Evolutionary conservation across 2,113 vertebrate genomes (phyloP).

Genomic region (Falcunculus frontatus): DNA sequence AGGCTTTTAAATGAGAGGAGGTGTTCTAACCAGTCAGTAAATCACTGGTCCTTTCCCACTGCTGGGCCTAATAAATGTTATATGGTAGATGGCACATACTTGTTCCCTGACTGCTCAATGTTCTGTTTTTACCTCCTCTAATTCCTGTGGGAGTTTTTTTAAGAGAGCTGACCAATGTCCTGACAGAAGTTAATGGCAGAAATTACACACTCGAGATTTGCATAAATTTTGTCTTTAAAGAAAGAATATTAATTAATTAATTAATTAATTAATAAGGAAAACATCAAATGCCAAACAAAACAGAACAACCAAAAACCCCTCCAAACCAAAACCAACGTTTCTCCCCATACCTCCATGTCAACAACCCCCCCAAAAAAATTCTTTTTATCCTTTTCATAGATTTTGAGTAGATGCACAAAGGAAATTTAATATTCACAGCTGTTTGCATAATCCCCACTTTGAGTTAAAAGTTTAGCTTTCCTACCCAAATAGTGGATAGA

Average conservation of each 20-base stretch:
- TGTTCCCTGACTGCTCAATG: neutral
- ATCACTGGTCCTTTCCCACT: neutral
- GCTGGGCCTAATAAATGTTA: neutral
- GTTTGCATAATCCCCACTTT: neutral
- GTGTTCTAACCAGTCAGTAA: neutral
- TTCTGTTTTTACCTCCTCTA: neutral
- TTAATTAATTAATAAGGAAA: neutral
- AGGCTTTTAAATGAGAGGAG: neutral
- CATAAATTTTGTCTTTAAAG: neutral
- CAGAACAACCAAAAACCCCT: neutral
- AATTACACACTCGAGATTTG: neutral
- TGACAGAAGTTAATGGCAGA: neutral
- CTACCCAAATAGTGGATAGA: neutral
- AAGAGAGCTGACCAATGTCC: neutral
- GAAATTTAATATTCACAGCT: neutral
- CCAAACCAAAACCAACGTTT: neutral
- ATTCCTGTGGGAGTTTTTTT: fast-evolving
- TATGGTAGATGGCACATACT: neutral
- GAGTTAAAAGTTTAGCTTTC: neutral
- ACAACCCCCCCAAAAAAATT: fast-evolving
- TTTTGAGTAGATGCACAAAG: neutral
- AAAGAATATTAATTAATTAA: neutral
- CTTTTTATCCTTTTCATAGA: neutral
- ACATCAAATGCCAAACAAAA: neutral
- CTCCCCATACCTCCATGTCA: fast-evolving